phyloP scores from a whole-genome alignment of 2,888 invertebrate genomes.

The Hartigia nigra region DNA sequence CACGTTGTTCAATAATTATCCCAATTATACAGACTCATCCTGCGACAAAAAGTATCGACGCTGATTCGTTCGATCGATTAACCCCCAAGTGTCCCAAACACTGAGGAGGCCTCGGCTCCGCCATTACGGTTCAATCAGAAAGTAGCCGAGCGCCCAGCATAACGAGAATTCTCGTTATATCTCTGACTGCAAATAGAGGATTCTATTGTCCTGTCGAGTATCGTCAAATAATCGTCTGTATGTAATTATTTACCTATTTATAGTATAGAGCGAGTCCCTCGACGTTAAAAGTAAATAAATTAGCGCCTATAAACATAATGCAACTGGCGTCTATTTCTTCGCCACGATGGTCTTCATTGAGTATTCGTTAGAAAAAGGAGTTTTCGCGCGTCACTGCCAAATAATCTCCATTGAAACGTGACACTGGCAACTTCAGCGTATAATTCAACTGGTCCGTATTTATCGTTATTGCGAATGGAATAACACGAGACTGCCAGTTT shows the following conservation, averaged over 20 bases:
- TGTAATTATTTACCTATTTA: not conserved
- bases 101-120: not conserved
- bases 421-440: not conserved
- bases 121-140: not conserved
- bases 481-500: not conserved
- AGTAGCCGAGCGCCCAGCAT: not conserved
- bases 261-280: not conserved
- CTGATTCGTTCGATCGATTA: not conserved
- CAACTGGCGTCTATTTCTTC: not conserved
- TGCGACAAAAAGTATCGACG: not conserved
- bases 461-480: not conserved
- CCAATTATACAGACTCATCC: not conserved
- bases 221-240: not conserved
- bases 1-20: not conserved
- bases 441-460: not conserved
- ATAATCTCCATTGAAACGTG: not conserved
- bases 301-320: not conserved
- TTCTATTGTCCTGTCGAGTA: not conserved
- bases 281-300: not conserved
- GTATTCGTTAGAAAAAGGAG: not conserved
- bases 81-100: not conserved
- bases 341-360: not conserved
- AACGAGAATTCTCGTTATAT: not conserved
- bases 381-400: not conserved
- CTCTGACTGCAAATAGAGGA: not conserved